Base-by-base conservation (phyloP, 2,797 vertebrate genomes). In the Eulemur coronatus region DNA sequence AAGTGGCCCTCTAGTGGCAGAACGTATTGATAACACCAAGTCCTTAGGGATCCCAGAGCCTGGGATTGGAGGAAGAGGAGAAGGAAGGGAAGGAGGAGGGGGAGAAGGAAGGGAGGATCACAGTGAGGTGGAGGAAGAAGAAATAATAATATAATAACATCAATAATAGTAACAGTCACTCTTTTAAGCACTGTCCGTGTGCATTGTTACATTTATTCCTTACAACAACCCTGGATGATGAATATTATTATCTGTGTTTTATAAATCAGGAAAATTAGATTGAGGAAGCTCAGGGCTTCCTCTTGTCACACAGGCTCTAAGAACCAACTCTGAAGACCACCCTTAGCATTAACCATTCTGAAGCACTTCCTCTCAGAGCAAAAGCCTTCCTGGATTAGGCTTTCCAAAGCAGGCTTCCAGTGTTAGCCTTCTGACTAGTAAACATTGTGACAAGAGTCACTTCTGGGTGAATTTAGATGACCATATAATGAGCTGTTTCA, bases 311-410 rank as follows among this genome's bases (percentile, higher is more conserved):
- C 2, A 6, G 63, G 22, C 41, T 33, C 57, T 14, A 52, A 78
- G 43, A 43, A 84, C 22, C 24, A 46, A 33, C 9, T 59, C 33
- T 9, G 1, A 4, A 38, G 43, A 41, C 22, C 43, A 15, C 12
- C 5, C 30, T 1, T 8, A 4, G 55, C 2, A 13, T 30, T 38
- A 13, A 2, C 30, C 41, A 55, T 10, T 11, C 18, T 3, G 4
- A 4, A 11, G 79, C 5, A 18, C 52, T 35, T 52, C 43, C 26
- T 38, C 30, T 28, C 22, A 35, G 48, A 80, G 52, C 1, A 1
- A 50, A 18, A 13, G 17, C 38, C 4, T 75, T 76, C 61, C 38
- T 5, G 12, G 72, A 43, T 28, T 52, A 28, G 46, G 69, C 2
- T 18, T 43, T 48, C 78, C 41, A 69, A 78, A 76, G 70, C 52